phyloP scores from a whole-genome alignment of 2,797 vertebrate species.

The Urocyon cinereoargenteus region DNA sequence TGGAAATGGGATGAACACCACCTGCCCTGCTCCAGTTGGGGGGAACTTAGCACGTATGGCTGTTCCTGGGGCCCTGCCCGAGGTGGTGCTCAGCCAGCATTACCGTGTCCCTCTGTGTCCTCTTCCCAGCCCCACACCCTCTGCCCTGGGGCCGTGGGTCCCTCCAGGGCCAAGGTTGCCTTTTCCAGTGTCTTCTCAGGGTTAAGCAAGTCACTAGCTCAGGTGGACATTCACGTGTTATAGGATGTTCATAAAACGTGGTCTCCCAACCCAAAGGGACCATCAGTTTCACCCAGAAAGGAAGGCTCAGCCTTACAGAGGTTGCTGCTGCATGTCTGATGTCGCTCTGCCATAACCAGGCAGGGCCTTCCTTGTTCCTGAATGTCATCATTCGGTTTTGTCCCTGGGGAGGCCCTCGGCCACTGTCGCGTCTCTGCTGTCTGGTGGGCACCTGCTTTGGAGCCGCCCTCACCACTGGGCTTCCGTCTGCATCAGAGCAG shows the following conservation, averaged over 20 bases:
- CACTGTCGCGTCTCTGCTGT: neutral
- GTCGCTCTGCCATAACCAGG: accelerated
- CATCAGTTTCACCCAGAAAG: accelerated
- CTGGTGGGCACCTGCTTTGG: accelerated
- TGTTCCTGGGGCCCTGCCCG: neutral
- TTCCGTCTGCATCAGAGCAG: neutral
- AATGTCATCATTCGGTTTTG: accelerated
- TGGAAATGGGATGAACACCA: too few species aligned
- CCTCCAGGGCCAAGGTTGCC: neutral
- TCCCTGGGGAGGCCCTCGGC: neutral
- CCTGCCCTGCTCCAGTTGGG: neutral
- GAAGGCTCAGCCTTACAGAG: accelerated
- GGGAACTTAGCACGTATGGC: accelerated
- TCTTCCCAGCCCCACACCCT: neutral
- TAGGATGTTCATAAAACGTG: neutral
- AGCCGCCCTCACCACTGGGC: accelerated
- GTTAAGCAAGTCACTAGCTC: accelerated
- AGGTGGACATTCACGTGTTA: accelerated
- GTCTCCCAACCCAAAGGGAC: neutral
- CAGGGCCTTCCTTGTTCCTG: too few species aligned
- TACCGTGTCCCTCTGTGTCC: neutral
- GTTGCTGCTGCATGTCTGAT: accelerated
- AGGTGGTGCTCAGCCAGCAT: accelerated
- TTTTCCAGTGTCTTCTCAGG: neutral
- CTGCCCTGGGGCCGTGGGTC: neutral